These are phyloP conservation scores for Mesochorus sp. DNA, from an alignment of 2,888 invertebrate genomes.

Conservation along the genomic window DNA sequence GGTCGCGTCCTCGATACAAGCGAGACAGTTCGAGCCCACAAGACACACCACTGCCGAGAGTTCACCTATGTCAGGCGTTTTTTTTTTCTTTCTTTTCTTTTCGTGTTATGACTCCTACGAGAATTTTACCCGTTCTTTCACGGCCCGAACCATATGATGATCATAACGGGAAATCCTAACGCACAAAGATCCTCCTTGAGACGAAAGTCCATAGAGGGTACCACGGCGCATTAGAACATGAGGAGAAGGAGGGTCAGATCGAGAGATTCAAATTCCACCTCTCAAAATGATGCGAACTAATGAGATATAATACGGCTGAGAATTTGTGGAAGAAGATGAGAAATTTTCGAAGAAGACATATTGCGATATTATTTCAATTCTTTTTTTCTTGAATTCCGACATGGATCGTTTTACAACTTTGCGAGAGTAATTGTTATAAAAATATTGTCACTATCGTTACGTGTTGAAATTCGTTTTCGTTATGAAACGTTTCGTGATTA, in stretches of 20 bases:
- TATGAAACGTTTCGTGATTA: no score
- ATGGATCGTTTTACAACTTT: no score
- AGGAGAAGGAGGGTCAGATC: not conserved
- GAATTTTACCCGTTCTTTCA: slow-evolving; percentile 19
- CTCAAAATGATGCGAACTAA: no score
- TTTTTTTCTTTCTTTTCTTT: not conserved
- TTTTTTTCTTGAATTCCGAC: no score
- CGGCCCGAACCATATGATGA: slow-evolving; percentile 13
- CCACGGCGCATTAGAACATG: not conserved
- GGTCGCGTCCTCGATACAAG: slow-evolving; percentile 45
- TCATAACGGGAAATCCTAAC: slow-evolving; percentile 48
- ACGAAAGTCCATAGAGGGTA: not conserved
- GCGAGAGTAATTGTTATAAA: no score
- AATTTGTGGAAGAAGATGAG: no score
- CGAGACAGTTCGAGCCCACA: slow-evolving; percentile 17
- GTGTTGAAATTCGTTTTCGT: no score
- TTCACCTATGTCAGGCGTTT: slow-evolving; percentile 31
- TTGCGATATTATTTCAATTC: no score
- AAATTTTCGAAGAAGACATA: no score
- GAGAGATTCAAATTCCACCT: no score
- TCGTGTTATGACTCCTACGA: slow-evolving; percentile 13
- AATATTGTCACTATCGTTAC: no score
- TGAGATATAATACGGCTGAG: no score
- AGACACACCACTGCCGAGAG: slow-evolving; percentile 39
- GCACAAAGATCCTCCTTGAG: not conserved